A percentile compares a stretch with the other conserved stretches of the same genome.
Conservation (phyloP, 1,140 invertebrate genomes). For the Hypothenemus hampei region DNA sequence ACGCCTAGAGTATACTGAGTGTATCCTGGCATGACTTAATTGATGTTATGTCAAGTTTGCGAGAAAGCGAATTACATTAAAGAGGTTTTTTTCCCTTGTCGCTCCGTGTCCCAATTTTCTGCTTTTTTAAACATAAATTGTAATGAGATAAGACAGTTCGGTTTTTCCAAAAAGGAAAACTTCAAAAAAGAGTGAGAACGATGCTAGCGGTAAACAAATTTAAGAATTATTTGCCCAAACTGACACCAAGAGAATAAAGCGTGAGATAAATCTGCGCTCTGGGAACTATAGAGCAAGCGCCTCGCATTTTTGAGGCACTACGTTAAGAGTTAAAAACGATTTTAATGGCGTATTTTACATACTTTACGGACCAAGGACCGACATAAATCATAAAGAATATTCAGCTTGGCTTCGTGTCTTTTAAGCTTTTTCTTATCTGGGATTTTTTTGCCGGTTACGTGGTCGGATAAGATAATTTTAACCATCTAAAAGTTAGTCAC, state of each 20-base stretch:
- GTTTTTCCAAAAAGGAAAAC: too few relatives aligned
- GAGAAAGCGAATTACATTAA: too few relatives aligned
- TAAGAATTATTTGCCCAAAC: slow-evolving; percentile 15
- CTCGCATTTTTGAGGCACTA: slow-evolving; percentile 21
- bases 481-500: too few relatives aligned
- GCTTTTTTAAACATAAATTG: too few relatives aligned
- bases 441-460: slow-evolving; percentile 12
- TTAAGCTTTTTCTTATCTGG: slow-evolving; percentile 7
- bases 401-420: slow-evolving; percentile 15
- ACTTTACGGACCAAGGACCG: slow-evolving; percentile 19
- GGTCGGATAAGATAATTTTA: background rate
- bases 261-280: slow-evolving; percentile 13
- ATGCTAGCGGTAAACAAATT: slow-evolving; percentile 14
- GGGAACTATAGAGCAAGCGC: slow-evolving; percentile 15
- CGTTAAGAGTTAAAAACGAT: slow-evolving; percentile 24
- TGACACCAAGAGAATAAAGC: slow-evolving; percentile 16
- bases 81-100: too few relatives aligned
- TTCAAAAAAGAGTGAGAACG: slow-evolving; percentile 9
- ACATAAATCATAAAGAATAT: slow-evolving; percentile 20
- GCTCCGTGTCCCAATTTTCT: too few relatives aligned
- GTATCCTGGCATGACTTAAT: background rate
- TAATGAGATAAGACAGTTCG: too few relatives aligned
- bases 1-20: slow-evolving; percentile 1
- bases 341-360: slow-evolving; percentile 26
- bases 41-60: background rate